Base-by-base conservation (phyloP, 1,140 invertebrate genomes). In the Panonychus citri region DNA sequence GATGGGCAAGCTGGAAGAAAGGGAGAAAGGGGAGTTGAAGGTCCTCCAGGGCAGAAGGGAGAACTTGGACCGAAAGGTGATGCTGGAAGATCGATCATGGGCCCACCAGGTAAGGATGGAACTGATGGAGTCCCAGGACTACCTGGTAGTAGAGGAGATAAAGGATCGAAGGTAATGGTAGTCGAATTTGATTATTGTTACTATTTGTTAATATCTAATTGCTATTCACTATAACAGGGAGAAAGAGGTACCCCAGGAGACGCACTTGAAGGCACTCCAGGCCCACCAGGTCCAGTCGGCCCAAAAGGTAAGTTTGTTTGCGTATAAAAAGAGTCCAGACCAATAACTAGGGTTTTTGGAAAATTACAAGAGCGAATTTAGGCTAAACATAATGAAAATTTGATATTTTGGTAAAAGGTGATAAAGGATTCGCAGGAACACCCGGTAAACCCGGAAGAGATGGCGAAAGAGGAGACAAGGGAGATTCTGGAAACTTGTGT, bases 251-350 rank as follows among this genome's bases (percentile, higher is more conserved):
- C 24, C 3, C 37, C 43, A 53, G 37, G 39, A 43, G 43, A 54
- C 30, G 50, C 43, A 15, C 27, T 34, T 46, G 50, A 49, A 30
- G 81, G 82, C 26, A 65, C 75, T 59, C 70, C 76, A 25, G 82
- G 82, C 49, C 71, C 72, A 61, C 76, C 78, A 24, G 83, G 83
- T 53, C 70, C 74, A 30, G 79, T 82, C 73, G 82, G 78, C 26
- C 57, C 68, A 13, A 69, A 76, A 24, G n/a, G n/a, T n/a, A n/a
- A n/a, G n/a, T n/a, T n/a, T n/a, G n/a, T n/a, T n/a, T n/a, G n/a
- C n/a, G n/a, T n/a, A n/a, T n/a, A n/a, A n/a, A n/a, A n/a, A n/a
- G n/a, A n/a, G n/a, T n/a, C n/a, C n/a, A n/a, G n/a, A n/a, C n/a
- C n/a, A n/a, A n/a, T n/a, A n/a, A n/a, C n/a, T n/a, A n/a, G n/a